Evolutionary conservation across 2,888 invertebrate genomes (phyloP).

Genomic region (Conomelus anceps): DNA sequence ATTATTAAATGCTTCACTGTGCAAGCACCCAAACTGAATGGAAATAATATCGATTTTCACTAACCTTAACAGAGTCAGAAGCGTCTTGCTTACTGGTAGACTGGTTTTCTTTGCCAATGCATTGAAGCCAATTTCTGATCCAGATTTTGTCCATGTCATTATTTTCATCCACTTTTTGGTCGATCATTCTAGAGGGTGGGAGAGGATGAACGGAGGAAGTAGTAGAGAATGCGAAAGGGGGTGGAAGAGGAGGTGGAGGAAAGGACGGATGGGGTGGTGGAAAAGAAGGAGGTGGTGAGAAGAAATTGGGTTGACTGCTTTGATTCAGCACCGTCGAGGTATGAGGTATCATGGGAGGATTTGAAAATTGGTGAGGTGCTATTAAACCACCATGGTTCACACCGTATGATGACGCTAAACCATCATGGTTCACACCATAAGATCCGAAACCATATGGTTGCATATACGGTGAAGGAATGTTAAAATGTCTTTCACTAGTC

Average conservation of each 20-base stretch:
- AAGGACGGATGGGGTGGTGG: background rate
- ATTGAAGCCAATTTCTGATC: constrained; percentile 40
- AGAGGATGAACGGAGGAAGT: background rate
- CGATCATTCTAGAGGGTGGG: no score
- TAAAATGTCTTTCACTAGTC: background rate
- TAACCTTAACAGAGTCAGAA: constrained; percentile 36
- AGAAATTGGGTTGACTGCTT: background rate
- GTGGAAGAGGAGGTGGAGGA: constrained; percentile 7
- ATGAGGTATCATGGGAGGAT: background rate
- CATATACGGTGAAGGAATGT: constrained; percentile 12
- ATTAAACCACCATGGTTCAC: background rate
- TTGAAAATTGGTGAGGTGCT: background rate
- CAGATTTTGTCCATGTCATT: constrained; percentile 40
- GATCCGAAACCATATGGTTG: background rate
- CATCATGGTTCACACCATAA: background rate
- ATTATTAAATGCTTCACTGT: no score
- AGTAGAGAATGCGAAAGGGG: background rate
- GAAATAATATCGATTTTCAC: constrained; percentile 39
- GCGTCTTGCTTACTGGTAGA: background rate
- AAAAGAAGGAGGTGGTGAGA: background rate
- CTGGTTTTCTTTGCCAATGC: background rate
- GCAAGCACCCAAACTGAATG: no score
- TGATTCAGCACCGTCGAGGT: no score
- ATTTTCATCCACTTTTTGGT: background rate
- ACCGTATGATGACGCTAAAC: background rate